Percentiles rank a stretch among this genome's conserved stretches.
Evolutionary conservation across 2,888 invertebrate genomes (phyloP).

Genomic region (Margaritifera margaritifera): DNA sequence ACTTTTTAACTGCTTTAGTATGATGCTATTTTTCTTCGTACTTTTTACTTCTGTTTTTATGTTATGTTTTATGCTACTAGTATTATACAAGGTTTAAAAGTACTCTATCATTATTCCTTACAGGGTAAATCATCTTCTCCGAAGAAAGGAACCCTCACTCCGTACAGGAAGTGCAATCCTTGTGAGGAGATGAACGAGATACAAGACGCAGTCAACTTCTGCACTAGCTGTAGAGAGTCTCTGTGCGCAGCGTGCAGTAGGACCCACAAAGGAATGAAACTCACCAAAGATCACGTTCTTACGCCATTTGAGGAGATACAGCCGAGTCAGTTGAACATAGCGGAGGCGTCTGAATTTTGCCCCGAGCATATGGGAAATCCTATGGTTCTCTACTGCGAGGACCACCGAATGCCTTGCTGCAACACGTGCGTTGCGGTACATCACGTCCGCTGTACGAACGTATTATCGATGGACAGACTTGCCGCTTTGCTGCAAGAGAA

Average conservation of each 20-base stretch:
- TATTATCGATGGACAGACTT: slow-evolving; percentile 23
- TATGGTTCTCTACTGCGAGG: slow-evolving; percentile 34
- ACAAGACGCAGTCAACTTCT: slow-evolving; percentile 31
- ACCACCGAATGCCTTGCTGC: slow-evolving; percentile 32
- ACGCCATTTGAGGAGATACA: slow-evolving; percentile 35
- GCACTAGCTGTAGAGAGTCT: slow-evolving; percentile 34
- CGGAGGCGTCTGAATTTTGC: slow-evolving; percentile 29
- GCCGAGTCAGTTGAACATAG: slow-evolving; percentile 22
- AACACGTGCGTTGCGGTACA: slow-evolving; percentile 29
- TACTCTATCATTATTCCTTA: too few species aligned
- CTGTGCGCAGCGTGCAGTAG: slow-evolving; percentile 37
- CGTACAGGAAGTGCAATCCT: slow-evolving; percentile 28
- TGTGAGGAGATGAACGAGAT: slow-evolving; percentile 32
- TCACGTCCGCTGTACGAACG: slow-evolving; percentile 34
- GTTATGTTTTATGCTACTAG: too few species aligned
- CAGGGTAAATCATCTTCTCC: too few species aligned
- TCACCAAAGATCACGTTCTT: slow-evolving; percentile 31
- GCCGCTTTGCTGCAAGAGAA: slow-evolving; percentile 22
- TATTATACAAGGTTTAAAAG: too few species aligned
- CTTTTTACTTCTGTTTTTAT: too few species aligned
- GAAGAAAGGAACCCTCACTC: too few species aligned
- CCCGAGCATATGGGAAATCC: slow-evolving; percentile 35
- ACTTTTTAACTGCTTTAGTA: too few species aligned
- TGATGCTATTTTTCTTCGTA: too few species aligned
- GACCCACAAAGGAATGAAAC: slow-evolving; percentile 39